Percentiles rank a stretch among this genome's conserved stretches.
These are phyloP conservation scores for Drosophila neocordata DNA, from an alignment of 1,140 invertebrate species.

Conservation along the genomic window DNA sequence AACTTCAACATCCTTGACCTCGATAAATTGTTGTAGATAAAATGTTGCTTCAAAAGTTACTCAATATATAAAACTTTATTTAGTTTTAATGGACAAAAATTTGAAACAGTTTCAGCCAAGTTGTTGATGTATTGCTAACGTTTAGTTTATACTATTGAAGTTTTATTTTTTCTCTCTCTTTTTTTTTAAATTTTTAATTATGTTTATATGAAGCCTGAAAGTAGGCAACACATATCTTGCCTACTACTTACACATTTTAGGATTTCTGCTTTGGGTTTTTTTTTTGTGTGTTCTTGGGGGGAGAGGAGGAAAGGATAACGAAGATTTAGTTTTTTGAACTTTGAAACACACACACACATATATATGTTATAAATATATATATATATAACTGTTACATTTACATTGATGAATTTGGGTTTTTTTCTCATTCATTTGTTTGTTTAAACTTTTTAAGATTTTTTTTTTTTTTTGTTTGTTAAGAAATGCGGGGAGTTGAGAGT, in stretches of 20 bases:
- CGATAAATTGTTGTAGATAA: neutral
- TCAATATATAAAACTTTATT: neutral
- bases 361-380: neutral
- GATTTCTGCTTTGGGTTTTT: too few relatives aligned
- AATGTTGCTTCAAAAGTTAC: neutral
- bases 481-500: slow-evolving; percentile 39
- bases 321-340: slow-evolving; percentile 6
- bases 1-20: neutral
- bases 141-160: neutral
- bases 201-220: neutral
- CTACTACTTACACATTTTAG: slow-evolving; percentile 2
- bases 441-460: slow-evolving; percentile 8
- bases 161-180: neutral
- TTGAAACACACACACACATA: neutral
- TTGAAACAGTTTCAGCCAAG: neutral
- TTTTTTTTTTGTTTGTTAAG: slow-evolving; percentile 11
- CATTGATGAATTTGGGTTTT: slow-evolving; percentile 3
- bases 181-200: neutral
- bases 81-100: neutral
- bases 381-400: neutral
- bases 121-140: slow-evolving; percentile 7
- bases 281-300: neutral
- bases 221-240: slow-evolving; percentile 1
- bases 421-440: slow-evolving; percentile 7
- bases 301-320: neutral